phyloP scores from a whole-genome alignment of 2,797 vertebrate species.

The Antennarius maculatus region DNA sequence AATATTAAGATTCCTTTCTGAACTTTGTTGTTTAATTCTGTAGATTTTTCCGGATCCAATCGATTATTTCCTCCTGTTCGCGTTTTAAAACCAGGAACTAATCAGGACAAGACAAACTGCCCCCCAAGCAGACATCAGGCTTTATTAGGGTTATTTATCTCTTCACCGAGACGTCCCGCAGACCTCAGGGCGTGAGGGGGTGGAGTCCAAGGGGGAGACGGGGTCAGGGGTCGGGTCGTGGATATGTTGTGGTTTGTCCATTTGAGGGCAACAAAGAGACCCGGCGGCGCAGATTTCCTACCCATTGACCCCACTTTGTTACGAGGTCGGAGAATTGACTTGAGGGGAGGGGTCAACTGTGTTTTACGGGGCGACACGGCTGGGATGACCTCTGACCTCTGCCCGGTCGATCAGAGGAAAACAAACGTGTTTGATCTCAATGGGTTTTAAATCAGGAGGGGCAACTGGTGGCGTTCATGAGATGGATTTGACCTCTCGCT shows the following conservation, averaged over 20 bases:
- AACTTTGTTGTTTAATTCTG: too few species aligned
- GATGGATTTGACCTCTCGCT: conserved; percentile 61
- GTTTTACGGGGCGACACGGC: conserved; percentile 58
- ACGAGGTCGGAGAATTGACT: conserved; percentile 35
- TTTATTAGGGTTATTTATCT: conserved; percentile 11
- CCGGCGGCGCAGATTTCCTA: conserved; percentile 47
- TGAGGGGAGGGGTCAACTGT: conserved; percentile 31
- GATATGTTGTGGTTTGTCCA: conserved; percentile 59
- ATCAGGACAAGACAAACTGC: too few species aligned
- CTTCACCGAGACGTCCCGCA: conserved; percentile 2
- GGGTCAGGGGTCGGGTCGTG: conserved; percentile 57
- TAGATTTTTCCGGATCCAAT: too few species aligned
- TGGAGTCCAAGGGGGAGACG: conserved; percentile 11
- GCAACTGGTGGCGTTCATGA: conserved; percentile 52
- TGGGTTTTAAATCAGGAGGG: conserved; percentile 49
- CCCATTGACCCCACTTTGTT: conserved; percentile 67
- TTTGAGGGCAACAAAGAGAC: conserved; percentile 53
- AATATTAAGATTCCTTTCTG: too few species aligned
- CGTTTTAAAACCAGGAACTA: too few species aligned
- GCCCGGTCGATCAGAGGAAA: conserved; percentile 48
- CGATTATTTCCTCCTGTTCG: too few species aligned
- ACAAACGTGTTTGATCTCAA: conserved; percentile 67
- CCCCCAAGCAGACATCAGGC: background rate
- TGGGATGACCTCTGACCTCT: conserved; percentile 55
- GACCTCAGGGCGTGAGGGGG: conserved; percentile 15